These are phyloP conservation scores for Amaurobius ferox DNA, from an alignment of 2,888 invertebrate genomes.

Conservation along the genomic window DNA sequence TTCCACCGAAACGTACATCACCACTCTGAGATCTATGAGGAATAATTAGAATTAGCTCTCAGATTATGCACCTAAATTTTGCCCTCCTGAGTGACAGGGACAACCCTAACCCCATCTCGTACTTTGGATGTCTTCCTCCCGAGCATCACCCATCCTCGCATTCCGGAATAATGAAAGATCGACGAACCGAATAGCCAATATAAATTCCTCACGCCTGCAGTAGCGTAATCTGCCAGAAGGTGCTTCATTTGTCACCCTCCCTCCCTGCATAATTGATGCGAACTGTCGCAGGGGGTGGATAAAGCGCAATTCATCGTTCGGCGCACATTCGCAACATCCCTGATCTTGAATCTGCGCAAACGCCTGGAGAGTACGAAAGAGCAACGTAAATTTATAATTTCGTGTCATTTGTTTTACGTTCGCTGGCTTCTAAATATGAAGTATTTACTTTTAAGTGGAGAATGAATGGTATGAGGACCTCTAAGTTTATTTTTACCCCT, in stretches of 20 bases:
- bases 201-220: conserved; percentile 44
- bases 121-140: no score
- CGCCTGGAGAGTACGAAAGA: background rate
- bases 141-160: background rate
- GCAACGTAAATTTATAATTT: background rate
- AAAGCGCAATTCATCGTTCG: background rate
- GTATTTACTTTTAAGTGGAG: no score
- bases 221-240: conserved; percentile 41
- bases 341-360: background rate
- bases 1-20: no score
- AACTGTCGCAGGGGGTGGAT: conserved; percentile 25
- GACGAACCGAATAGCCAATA: conserved; percentile 31
- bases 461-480: no score
- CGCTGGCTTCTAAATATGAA: no score
- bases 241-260: conserved; percentile 62
- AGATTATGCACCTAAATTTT: no score
- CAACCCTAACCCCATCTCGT: no score
- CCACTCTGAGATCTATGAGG: no score
- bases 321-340: background rate
- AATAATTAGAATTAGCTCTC: no score
- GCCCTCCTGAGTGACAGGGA: no score
- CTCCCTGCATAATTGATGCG: conserved; percentile 64
- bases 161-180: background rate
- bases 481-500: no score
- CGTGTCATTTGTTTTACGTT: no score